Percentiles rank a stretch among this genome's conserved stretches.
Conservation (phyloP, 2,113 vertebrate species). For the Melanerpes aurifrons region DNA sequence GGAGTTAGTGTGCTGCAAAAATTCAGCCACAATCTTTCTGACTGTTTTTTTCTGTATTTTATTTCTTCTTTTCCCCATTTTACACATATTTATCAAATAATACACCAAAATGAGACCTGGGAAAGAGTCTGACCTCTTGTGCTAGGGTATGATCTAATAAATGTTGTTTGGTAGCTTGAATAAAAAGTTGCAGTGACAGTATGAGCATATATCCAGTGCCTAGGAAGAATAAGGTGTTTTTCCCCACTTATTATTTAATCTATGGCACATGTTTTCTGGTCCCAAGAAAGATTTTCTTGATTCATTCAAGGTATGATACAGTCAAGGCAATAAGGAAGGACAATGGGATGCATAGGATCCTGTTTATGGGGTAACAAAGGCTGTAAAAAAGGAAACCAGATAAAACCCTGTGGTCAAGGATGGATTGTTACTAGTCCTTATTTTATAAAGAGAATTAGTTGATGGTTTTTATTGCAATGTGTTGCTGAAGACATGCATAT, state of each 20-base stretch:
- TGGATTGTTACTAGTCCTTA: background rate
- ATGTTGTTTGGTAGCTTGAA: background rate
- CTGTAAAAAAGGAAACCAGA: background rate
- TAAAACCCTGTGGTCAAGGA: background rate
- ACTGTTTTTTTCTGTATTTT: background rate
- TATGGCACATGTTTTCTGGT: background rate
- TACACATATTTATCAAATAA: background rate
- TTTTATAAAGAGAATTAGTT: background rate
- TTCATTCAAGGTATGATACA: background rate
- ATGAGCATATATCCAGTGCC: background rate
- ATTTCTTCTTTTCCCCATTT: no score
- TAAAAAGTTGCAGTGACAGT: background rate
- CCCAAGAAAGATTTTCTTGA: background rate
- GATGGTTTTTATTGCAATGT: background rate
- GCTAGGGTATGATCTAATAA: background rate
- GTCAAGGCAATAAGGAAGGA: background rate
- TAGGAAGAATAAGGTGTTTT: background rate
- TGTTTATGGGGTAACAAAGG: background rate
- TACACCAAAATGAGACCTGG: background rate
- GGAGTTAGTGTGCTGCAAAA: background rate
- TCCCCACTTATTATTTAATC: background rate
- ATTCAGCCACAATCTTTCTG: background rate
- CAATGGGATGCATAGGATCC: background rate
- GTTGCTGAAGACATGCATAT: background rate
- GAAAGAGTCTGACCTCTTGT: background rate